These are phyloP conservation scores for Thamnophis sirtalis DNA, from an alignment of 2,113 vertebrate species.

Conservation along the genomic window DNA sequence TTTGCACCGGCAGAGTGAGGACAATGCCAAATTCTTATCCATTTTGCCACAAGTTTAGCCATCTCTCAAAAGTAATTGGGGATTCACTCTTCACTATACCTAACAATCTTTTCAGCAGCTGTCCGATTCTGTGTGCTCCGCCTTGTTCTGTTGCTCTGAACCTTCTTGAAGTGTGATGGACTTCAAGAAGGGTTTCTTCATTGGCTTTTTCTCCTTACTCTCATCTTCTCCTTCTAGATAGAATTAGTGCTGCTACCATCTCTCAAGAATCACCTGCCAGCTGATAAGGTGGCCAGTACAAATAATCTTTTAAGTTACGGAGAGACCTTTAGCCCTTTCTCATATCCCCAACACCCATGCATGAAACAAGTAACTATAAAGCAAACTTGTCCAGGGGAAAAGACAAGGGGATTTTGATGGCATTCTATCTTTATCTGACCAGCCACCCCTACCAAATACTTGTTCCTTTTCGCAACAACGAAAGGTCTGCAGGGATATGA, in stretches of 20 bases:
- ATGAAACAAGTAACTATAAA: neutral
- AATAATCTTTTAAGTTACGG: neutral
- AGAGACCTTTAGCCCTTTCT: neutral
- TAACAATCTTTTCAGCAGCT: neutral
- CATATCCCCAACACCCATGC: neutral
- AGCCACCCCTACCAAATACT: neutral
- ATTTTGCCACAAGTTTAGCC: neutral
- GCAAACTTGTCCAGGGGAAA: neutral
- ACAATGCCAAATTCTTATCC: neutral
- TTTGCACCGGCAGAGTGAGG: neutral
- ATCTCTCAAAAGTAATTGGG: neutral
- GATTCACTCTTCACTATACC: neutral
- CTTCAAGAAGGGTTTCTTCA: neutral
- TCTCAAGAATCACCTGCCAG: neutral
- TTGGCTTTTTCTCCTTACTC: neutral
- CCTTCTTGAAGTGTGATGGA: neutral
- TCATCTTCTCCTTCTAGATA: neutral
- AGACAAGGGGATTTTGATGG: neutral
- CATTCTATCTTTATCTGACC: neutral
- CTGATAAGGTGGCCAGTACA: neutral
- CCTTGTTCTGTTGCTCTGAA: neutral
- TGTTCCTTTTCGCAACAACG: neutral
- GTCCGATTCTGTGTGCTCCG: neutral
- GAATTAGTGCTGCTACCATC: neutral
- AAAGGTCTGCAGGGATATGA: neutral